Conservation (phyloP, 2,888 invertebrate species). For the Lithophane leautieri region DNA sequence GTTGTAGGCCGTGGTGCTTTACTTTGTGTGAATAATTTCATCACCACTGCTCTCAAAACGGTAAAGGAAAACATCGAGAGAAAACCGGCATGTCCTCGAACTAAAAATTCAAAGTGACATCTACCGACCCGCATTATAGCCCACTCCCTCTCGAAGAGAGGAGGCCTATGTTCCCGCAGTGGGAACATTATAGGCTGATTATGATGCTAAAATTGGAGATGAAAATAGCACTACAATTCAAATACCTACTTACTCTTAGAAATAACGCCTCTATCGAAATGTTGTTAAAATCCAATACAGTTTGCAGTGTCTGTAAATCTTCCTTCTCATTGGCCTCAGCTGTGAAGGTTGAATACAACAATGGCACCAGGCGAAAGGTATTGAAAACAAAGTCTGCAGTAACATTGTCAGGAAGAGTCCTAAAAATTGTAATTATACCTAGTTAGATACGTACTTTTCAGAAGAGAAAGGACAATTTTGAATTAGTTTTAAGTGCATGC, state of each 20-base stretch:
- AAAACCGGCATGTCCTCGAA: no score
- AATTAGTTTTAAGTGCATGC: background rate
- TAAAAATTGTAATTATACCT: conserved; percentile 54
- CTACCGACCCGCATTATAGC: no score
- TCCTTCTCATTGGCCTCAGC: conserved; percentile 69
- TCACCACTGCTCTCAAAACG: no score
- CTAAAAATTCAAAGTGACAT: no score
- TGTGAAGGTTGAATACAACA: conserved; percentile 75
- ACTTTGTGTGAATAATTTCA: no score
- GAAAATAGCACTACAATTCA: background rate
- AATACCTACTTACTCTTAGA: conserved; percentile 76
- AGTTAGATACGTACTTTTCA: background rate
- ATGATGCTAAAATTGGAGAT: background rate
- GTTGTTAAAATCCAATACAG: conserved; percentile 80
- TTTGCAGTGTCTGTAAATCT: conserved; percentile 75
- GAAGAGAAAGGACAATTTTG: background rate
- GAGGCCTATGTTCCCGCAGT: no score
- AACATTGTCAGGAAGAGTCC: conserved; percentile 77
- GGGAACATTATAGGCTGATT: no score
- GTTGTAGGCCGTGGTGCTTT: no score
- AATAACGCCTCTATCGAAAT: conserved; percentile 77
- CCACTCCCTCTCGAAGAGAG: no score
- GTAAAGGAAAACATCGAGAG: no score
- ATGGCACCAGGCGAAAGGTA: conserved; percentile 76
- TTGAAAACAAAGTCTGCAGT: conserved; percentile 80